phyloP scores from a whole-genome alignment of 2,113 vertebrate species.

The Myrmecophaga tridactyla region DNA sequence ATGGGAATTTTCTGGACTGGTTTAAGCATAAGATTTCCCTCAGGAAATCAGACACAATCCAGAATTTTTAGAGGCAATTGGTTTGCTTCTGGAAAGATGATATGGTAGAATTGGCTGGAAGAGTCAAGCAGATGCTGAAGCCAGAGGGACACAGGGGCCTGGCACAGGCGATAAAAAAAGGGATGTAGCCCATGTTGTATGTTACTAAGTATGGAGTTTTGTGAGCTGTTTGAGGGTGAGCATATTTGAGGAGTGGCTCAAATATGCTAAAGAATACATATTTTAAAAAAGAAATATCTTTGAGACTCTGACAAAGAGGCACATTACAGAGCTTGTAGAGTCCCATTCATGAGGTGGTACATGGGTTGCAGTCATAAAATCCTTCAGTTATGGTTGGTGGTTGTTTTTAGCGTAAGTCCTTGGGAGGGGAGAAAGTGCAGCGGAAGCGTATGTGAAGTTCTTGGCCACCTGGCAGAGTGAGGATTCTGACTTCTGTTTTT shows the following conservation, averaged over 20 bases:
- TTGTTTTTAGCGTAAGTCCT: constrained; percentile 18
- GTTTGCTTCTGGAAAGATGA: constrained; percentile 13
- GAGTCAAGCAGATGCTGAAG: neutral
- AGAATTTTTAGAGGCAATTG: neutral
- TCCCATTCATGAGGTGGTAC: neutral
- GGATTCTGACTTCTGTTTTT: neutral
- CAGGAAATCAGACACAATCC: neutral
- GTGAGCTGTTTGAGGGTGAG: neutral
- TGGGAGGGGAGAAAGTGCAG: constrained; percentile 7
- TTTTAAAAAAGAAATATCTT: neutral
- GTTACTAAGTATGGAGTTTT: neutral
- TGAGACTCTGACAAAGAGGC: neutral
- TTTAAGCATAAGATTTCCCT: constrained; percentile 30
- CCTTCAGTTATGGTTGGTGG: neutral
- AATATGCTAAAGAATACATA: neutral
- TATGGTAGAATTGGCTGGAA: neutral
- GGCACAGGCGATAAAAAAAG: neutral
- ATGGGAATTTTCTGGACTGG: constrained; percentile 22
- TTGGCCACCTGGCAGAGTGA: constrained; percentile 26
- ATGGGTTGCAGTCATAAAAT: neutral
- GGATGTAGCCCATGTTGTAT: neutral
- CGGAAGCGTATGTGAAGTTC: constrained; percentile 24
- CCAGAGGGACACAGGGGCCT: neutral
- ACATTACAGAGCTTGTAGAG: neutral
- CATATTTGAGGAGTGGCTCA: neutral